These are phyloP conservation scores for Pelagia noctiluca DNA, from an alignment of 30 jellyfish, hydroid and myxozoan species.

Conservation along the genomic window DNA sequence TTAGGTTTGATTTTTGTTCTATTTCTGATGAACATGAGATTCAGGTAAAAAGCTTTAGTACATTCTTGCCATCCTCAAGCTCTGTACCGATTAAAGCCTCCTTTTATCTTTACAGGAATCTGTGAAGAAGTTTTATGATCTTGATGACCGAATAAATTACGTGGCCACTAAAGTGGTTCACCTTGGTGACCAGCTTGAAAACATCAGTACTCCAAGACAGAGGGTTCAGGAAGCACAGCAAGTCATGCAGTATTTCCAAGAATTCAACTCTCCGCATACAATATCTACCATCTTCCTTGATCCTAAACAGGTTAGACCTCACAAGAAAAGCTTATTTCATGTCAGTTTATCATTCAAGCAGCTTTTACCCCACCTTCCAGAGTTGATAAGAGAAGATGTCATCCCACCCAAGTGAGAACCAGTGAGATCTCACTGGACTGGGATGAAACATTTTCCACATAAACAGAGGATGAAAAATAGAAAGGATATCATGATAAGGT, in stretches of 20 bases:
- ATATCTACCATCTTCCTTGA: constrained; percentile 90
- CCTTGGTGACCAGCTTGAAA: constrained; percentile 96
- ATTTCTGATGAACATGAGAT: background rate
- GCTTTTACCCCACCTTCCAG: no score
- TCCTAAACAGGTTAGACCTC: constrained; percentile 68
- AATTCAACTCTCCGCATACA: constrained; percentile 84
- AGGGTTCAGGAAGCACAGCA: constrained; percentile 93
- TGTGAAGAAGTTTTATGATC: constrained; percentile 80
- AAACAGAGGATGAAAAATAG: no score
- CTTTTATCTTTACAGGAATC: constrained; percentile 71
- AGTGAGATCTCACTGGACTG: no score
- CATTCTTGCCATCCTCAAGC: background rate
- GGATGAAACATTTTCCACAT: no score
- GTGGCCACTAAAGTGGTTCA: constrained; percentile 99
- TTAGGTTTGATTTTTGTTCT: background rate
- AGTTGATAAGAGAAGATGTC: no score
- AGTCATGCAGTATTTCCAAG: constrained; percentile 96
- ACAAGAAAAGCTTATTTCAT: background rate
- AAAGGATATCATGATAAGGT: no score
- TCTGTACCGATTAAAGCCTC: background rate
- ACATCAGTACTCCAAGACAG: constrained; percentile 96
- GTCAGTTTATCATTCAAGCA: background rate
- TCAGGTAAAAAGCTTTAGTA: background rate
- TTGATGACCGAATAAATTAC: constrained; percentile 94
- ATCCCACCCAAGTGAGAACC: no score